Conservation (phyloP, 2,888 invertebrate species). For the Volucella inanis region DNA sequence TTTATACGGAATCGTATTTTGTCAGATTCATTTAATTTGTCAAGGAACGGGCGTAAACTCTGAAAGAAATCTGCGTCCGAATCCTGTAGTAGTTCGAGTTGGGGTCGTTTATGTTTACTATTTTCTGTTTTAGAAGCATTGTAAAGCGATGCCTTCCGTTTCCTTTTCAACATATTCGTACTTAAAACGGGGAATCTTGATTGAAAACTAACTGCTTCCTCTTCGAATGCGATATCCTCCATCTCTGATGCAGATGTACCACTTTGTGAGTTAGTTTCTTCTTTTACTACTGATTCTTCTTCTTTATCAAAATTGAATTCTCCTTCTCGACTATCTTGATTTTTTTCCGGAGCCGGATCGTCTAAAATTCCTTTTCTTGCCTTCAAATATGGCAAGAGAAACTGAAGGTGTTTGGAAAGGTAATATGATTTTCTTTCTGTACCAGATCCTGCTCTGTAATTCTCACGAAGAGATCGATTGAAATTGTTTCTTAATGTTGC, state of each 20-base stretch:
- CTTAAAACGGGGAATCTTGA: no score
- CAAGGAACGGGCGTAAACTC: conserved; percentile 1
- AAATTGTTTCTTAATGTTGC: conserved; percentile 6
- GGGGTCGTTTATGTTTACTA: no score
- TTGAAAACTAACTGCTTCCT: no score
- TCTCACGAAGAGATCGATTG: not conserved
- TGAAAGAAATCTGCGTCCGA: conserved; percentile 8
- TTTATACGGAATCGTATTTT: conserved; percentile 19
- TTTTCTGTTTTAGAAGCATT: no score
- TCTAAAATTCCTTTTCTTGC: not conserved
- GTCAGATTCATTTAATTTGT: conserved; percentile 1
- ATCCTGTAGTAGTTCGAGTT: not conserved
- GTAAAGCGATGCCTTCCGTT: not conserved
- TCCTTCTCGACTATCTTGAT: not conserved
- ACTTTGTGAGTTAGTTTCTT: no score
- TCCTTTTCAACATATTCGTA: not conserved
- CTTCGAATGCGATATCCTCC: no score
- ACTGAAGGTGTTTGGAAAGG: conserved; percentile 8
- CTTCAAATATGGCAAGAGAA: conserved; percentile 1
- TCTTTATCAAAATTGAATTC: not conserved
- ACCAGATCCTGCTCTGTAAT: not conserved
- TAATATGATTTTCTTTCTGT: not conserved
- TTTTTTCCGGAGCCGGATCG: not conserved
- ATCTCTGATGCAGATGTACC: no score
- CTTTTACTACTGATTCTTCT: not conserved